phyloP scores from a whole-genome alignment of 1,140 invertebrate species.

The Trichogramma pretiosum region DNA sequence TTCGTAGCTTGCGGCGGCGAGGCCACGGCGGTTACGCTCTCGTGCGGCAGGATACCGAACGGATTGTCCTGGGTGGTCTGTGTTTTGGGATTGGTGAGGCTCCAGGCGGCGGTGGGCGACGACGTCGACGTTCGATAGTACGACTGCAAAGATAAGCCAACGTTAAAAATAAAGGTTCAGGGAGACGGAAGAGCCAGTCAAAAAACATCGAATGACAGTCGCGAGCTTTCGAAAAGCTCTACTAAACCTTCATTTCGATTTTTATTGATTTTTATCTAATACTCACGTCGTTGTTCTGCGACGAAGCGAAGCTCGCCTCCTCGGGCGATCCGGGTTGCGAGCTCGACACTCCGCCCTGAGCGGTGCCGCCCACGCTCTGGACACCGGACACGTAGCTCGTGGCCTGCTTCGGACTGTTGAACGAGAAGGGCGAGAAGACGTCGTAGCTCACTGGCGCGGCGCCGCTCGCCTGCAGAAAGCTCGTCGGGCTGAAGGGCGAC shows the following conservation, averaged over 20 bases:
- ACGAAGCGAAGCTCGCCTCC: conserved; percentile 50
- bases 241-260: too few relatives aligned
- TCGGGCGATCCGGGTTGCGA: conserved; percentile 48
- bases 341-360: conserved; percentile 40
- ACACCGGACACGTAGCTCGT: too few relatives aligned
- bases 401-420: conserved; percentile 55
- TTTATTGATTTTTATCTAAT: neutral
- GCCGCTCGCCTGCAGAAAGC: too few relatives aligned
- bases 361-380: too few relatives aligned
- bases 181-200: too few relatives aligned
- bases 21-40: conserved; percentile 57
- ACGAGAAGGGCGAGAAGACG: conserved; percentile 63
- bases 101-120: conserved; percentile 46
- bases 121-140: too few relatives aligned
- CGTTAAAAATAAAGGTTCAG: neutral
- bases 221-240: too few relatives aligned
- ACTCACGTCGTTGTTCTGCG: conserved; percentile 39
- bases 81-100: conserved; percentile 55
- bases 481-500: conserved; percentile 58
- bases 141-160: neutral
- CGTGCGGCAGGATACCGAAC: conserved; percentile 68
- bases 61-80: conserved; percentile 58
- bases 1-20: conserved; percentile 45
- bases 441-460: conserved; percentile 60
- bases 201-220: too few relatives aligned